phyloP scores from a whole-genome alignment of 64 coral and sea anemone genomes.

The Actinia tenebrosa region DNA sequence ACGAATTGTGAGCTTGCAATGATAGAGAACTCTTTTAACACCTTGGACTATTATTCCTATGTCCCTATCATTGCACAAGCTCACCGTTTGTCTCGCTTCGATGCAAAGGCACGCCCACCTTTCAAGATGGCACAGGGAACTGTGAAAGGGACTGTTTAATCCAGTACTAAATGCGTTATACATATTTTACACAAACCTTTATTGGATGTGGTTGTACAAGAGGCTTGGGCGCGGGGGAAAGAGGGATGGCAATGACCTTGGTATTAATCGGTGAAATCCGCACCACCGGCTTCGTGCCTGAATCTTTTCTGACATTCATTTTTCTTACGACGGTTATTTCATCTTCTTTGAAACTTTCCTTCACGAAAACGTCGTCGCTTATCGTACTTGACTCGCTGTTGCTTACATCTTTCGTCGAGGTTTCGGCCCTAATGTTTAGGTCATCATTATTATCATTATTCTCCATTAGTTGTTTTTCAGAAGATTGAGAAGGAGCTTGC shows the following conservation, averaged over 20 bases:
- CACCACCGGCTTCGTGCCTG: background rate
- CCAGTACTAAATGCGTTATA: too few relatives aligned
- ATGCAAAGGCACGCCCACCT: too few relatives aligned
- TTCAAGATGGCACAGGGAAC: too few relatives aligned
- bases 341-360: background rate
- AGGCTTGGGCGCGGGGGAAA: background rate
- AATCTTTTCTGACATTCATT: background rate
- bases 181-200: background rate
- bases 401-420: background rate
- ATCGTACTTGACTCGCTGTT: background rate
- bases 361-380: background rate
- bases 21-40: too few relatives aligned
- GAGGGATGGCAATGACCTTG: background rate
- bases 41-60: too few relatives aligned
- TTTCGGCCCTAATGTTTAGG: background rate
- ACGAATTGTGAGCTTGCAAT: too few relatives aligned
- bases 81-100: too few relatives aligned
- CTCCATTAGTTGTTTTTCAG: background rate
- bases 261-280: background rate
- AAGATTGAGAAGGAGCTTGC: background rate
- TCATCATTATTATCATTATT: background rate
- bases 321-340: background rate
- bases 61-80: too few relatives aligned
- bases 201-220: background rate
- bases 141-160: too few relatives aligned